Base-by-base conservation (phyloP, 1,140 invertebrate species). In the Euwallacea similis region DNA sequence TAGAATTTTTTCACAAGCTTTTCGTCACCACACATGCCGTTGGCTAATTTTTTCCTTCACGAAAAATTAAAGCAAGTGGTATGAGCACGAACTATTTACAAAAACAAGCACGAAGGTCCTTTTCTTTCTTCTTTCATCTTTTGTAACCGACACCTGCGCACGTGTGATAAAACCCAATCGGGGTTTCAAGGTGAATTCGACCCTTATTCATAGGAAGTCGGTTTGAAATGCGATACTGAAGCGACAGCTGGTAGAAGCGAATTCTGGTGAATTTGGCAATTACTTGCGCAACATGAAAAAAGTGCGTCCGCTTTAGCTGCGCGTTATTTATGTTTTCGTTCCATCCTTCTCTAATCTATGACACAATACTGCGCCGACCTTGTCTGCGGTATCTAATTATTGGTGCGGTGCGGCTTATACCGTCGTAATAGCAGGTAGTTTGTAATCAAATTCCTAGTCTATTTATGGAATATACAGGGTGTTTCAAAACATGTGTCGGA, bases 101-200 rank as follows among this genome's bases (percentile, higher is more conserved):
- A 33, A 54, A 33, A 58, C 33, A n/a, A 33, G 7, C 67, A 15
- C 9, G 15, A 21, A 33, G 42, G 53, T 11, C 8, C 7, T 10
- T 42, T 41, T 50, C n/a, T 15, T 15, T 56, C 54, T 61, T 61
- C 42, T 15, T 42, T 61, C 42, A 61, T 61, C 11, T 15, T 42
- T 33, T 41, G 21, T 41, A 7, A 16, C 33, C 41, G 6, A 61
- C 42, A 61, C 59, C 42, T 61, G 21, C 42, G 10, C 21, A 13
- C 9, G 16, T 56, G 15, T 11, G 54, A 6, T 56, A 56, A 56
- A 15, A 9, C 15, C 10, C n/a, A 16, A 56, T 50, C 10, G 54
- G 10, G 54, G 2, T 15, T 56, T 56, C n/a, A 56, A 56, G 54
- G 54, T 56, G n/a, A 56, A 56, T 33, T 33, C 21, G 21, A 33